These are phyloP conservation scores for Falco peregrinus DNA, from an alignment of 2,797 vertebrate genomes.

Conservation along the genomic window DNA sequence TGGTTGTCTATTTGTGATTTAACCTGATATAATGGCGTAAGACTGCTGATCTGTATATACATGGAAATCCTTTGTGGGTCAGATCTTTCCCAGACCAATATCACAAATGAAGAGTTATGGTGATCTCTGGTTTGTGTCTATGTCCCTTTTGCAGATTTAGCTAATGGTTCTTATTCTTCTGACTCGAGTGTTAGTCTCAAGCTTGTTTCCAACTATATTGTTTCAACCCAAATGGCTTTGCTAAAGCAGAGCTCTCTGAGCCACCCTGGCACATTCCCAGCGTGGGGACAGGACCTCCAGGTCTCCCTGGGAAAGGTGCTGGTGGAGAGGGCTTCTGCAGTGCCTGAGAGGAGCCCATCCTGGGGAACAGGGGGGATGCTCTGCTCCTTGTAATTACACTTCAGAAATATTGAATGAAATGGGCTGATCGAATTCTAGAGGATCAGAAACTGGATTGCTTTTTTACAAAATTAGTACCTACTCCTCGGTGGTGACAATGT, in stretches of 20 bases:
- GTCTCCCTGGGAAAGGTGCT: accelerated
- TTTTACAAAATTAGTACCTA: accelerated
- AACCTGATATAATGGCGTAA: accelerated
- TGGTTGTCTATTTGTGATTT: neutral
- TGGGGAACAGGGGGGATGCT: neutral
- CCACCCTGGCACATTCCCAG: accelerated
- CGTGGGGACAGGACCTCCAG: neutral
- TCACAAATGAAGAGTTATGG: accelerated
- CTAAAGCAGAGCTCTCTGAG: neutral
- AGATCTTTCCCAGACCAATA: neutral
- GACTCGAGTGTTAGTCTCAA: neutral
- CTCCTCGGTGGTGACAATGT: accelerated
- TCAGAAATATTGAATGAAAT: accelerated
- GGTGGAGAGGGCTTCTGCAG: neutral
- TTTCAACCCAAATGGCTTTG: accelerated
- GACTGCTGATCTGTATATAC: neutral
- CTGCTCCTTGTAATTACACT: neutral
- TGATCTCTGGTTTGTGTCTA: neutral
- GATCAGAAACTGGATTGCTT: neutral
- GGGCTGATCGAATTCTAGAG: neutral
- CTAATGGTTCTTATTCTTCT: neutral
- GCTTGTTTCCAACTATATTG: neutral
- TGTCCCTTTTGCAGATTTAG: neutral
- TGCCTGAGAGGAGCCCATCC: neutral
- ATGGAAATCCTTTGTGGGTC: neutral